Evolutionary conservation across 2,888 invertebrate genomes (phyloP), one percentile per base, ranked within the genome.

Genomic region (Cephus sareptanus): DNA sequence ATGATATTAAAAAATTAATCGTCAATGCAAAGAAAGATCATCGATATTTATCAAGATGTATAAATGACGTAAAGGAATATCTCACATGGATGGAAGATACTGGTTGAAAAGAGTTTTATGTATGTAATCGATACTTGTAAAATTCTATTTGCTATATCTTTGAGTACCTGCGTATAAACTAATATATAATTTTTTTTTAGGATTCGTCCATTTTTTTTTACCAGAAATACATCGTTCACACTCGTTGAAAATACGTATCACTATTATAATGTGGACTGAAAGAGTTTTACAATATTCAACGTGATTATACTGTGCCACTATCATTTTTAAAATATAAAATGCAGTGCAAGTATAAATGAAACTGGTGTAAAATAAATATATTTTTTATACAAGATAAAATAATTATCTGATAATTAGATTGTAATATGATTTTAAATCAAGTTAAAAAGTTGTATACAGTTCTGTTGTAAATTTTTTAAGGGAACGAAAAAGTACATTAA

Each of bases 51-150:
- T 84, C 86, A 9, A 83, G 86, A 71, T 90, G 85, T 74, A 89
- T 89, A 37, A 85, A 81, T 13, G 89, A 90, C 77, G 84, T 90
- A 15, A 84, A 79, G 69, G 83, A 88, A 77, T 90, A 89, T 77
- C 84, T 90, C 30, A 87, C 86, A 73, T 68, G 89, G 76, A 86
- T 87, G 82, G 87, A 87, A 80, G 82, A 84, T 68, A 82, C 83
- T 31, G 71, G 71, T 9, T 56, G 56, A 56, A 40, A 40, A 40
- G 6, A 40, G 4, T 40, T 40, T 40, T 15, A 40, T 40, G 40
- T 40, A 40, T 40, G 40, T 40, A 12, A 35, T 40, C 6, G 40
- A 1, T 15, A 40, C 15, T 15, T 40, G 15, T 40, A 40, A 6
- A 40, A 40, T 15, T 40, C 15, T 40, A 15, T 15, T 40, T 40